Evolutionary conservation across 2,888 invertebrate species (phyloP).

Genomic region (Dromius quadrimaculatus): DNA sequence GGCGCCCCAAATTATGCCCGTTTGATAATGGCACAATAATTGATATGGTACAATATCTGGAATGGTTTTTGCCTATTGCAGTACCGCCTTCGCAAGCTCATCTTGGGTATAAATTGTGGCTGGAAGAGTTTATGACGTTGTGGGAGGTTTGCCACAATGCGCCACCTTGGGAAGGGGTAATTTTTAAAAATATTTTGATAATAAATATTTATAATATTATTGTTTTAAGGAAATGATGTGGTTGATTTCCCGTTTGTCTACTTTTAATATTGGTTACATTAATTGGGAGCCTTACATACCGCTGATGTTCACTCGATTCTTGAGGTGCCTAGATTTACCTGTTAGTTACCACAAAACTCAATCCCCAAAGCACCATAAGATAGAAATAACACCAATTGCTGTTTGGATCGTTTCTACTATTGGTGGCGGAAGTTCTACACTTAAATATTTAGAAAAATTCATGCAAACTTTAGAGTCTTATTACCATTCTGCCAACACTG

Average conservation of each 20-base stretch:
- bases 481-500: conserved; percentile 89
- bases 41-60: conserved; percentile 73
- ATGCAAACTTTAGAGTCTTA: conserved; percentile 88
- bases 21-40: conserved; percentile 71
- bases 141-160: conserved; percentile 84
- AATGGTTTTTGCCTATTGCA: conserved; percentile 83
- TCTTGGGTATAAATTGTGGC: conserved; percentile 81
- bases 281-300: conserved; percentile 90
- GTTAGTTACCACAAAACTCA: conserved; percentile 79
- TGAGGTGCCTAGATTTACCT: conserved; percentile 82
- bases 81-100: conserved; percentile 73
- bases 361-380: conserved; percentile 69
- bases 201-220: conserved; percentile 18
- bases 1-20: conserved; percentile 84
- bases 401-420: conserved; percentile 74
- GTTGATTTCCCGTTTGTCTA: conserved; percentile 80
- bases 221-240: conserved; percentile 75
- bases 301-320: conserved; percentile 78
- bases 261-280: conserved; percentile 82
- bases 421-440: conserved; percentile 74
- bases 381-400: conserved; percentile 68
- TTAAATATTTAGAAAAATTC: conserved; percentile 81
- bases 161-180: conserved; percentile 76
- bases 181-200: conserved; percentile 51
- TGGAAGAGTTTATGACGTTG: conserved; percentile 80